These are phyloP conservation scores for Schrankia costaestrigalis DNA, from an alignment of 2,888 invertebrate species.

Conservation along the genomic window DNA sequence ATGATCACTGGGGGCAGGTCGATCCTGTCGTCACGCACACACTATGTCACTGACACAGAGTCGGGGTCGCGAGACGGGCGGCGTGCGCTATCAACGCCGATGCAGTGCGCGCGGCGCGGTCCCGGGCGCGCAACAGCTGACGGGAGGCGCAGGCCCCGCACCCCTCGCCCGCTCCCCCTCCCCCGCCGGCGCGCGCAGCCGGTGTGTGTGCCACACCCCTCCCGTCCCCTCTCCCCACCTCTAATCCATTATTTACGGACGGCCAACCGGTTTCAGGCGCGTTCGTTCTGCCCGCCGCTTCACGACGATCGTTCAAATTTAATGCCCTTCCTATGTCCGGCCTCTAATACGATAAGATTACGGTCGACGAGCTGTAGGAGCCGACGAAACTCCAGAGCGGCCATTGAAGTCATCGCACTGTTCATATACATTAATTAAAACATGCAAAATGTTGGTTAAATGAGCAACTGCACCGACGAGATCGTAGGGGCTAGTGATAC, in stretches of 20 bases:
- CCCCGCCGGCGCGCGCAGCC: slow-evolving; percentile 65
- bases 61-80: slow-evolving; percentile 47
- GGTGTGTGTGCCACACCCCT: slow-evolving; percentile 67
- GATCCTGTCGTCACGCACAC: slow-evolving; percentile 47
- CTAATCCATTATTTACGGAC: slow-evolving; percentile 80
- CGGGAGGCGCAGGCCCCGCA: slow-evolving; percentile 72
- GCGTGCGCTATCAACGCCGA: slow-evolving; percentile 70
- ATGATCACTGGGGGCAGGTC: slow-evolving; percentile 40
- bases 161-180: slow-evolving; percentile 39
- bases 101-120: slow-evolving; percentile 72
- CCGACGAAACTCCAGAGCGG: slow-evolving; percentile 19
- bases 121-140: slow-evolving; percentile 80
- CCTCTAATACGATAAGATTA: slow-evolving; percentile 76
- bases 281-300: slow-evolving; percentile 68
- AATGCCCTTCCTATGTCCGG: slow-evolving; percentile 80
- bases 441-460: slow-evolving; percentile 17
- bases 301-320: slow-evolving; percentile 76
- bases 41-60: slow-evolving; percentile 53
- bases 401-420: slow-evolving; percentile 7
- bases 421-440: slow-evolving; percentile 25
- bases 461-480: too few relatives aligned
- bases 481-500: slow-evolving; percentile 34
- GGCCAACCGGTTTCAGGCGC: slow-evolving; percentile 78
- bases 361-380: slow-evolving; percentile 45
- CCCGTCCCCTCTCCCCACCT: slow-evolving; percentile 62